Evolutionary conservation across 2,888 invertebrate species (phyloP), one percentile per base, ranked within the genome.

Genomic region (Spisula solida): DNA sequence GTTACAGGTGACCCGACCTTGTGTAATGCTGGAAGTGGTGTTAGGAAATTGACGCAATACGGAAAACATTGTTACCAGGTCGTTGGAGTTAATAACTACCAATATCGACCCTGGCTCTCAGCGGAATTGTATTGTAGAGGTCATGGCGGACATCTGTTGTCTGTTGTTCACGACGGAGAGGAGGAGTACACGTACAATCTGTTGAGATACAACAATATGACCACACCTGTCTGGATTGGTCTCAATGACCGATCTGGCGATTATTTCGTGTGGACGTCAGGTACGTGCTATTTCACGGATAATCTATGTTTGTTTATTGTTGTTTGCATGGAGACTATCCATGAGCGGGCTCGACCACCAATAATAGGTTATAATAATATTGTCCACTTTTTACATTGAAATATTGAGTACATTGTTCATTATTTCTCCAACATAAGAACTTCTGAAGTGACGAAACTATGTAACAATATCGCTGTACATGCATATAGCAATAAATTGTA

Each of bases 81-180:
- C 1, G 56, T 56, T 6, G 56, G 56, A 4, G 5, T 56, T n/a
- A 14, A 56, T 16, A 1, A 34, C 41, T 47, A 80, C 41, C 41
- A 47, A 41, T 29, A 78, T 20, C 8, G 80, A 12, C 25, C 41
- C 12, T 47, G 31, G 31, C 20, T 47, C n/a, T n/a, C 25, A 10
- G 80, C 80, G 25, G 80, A 80, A 18, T 48, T 80, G 47, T 80
- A 80, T 41, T 80, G 80, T 80, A 31, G 41, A 20, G 6, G 1
- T 25, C 41, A 31, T 41, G 80, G 80, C 41, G 80, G 80, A 80
- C 80, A 80, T 80, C 80, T 80, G 80, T 34, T 80, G 80, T 80
- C 80, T 34, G 41, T 80, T 16, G 12, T 25, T 8, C 41, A 25
- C 12, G 34, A 56, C 0, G 41, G 1, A 6, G 80, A 80, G 20